These are phyloP conservation scores for Salmo trutta DNA, from an alignment of 2,797 vertebrate genomes.

Conservation along the genomic window DNA sequence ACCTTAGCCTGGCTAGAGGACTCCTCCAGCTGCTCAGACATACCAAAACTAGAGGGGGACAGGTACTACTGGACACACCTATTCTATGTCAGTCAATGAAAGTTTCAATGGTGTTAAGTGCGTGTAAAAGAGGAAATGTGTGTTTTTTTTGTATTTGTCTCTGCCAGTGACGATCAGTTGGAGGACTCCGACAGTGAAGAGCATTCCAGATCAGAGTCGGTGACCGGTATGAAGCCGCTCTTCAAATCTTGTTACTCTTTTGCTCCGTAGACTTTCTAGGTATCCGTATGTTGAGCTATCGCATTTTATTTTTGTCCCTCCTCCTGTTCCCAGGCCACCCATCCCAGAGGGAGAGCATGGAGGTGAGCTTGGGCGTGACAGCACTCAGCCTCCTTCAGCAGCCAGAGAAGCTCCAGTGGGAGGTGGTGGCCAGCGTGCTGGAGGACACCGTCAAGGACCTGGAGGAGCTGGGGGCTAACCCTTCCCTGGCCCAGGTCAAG, in stretches of 20 bases:
- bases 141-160: conserved; percentile 7
- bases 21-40: conserved; percentile 94
- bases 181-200: conserved; percentile 99
- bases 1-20: conserved; percentile 95
- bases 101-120: neutral
- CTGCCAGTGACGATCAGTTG: conserved; percentile 91
- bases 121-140: neutral
- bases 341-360: conserved; percentile 94
- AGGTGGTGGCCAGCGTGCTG: conserved; percentile 96
- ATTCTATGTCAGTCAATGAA: neutral
- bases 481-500: conserved; percentile 85
- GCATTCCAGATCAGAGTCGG: conserved; percentile 96
- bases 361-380: conserved; percentile 92
- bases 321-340: conserved; percentile 79
- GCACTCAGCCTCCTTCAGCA: conserved; percentile 96
- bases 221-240: conserved; percentile 80
- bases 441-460: conserved; percentile 98
- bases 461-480: conserved; percentile 96
- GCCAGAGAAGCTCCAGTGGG: conserved; percentile 98
- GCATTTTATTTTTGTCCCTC: neutral
- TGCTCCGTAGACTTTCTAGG: no score
- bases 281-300: no score
- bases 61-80: conserved; percentile 76
- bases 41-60: conserved; percentile 98
- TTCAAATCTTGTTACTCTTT: neutral